phyloP scores from a whole-genome alignment of 1,140 invertebrate genomes.

The Euura lappo region DNA sequence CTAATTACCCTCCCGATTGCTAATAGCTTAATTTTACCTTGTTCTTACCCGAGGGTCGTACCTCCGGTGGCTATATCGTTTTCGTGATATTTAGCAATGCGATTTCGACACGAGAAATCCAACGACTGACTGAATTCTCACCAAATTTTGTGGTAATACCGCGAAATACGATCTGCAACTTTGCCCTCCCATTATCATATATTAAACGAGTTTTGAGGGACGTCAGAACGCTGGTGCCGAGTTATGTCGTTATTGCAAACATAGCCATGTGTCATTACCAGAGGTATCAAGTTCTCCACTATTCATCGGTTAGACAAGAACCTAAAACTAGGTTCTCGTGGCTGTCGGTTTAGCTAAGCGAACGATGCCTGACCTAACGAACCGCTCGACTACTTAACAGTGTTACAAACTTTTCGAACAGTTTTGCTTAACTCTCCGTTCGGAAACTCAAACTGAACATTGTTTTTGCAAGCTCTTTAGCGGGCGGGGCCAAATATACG shows the following conservation, averaged over 20 bases:
- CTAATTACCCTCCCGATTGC: background rate
- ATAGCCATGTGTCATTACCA: background rate
- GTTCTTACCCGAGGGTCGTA: background rate
- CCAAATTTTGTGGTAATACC: too few species aligned
- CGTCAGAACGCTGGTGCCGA: background rate
- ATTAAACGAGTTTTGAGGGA: too few species aligned
- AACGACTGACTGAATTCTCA: too few species aligned
- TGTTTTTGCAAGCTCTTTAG: conserved; percentile 3
- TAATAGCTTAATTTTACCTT: conserved; percentile 7
- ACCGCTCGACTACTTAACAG: conserved; percentile 14
- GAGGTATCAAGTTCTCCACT: background rate
- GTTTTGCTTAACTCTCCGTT: background rate
- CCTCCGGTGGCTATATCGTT: too few species aligned
- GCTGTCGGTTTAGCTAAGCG: background rate
- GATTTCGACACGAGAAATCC: too few species aligned
- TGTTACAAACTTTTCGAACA: background rate
- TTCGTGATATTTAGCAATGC: too few species aligned
- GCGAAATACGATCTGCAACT: too few species aligned
- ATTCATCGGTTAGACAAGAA: background rate
- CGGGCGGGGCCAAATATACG: background rate
- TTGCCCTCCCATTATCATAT: too few species aligned
- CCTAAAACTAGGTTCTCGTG: background rate
- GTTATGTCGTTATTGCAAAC: background rate
- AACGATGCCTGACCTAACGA: conserved; percentile 13
- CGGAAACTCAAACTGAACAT: conserved; percentile 7